Percentiles rank a stretch among this genome's conserved stretches.
phyloP scores from a whole-genome alignment of 2,797 vertebrate species.

The Protonibea diacanthus region DNA sequence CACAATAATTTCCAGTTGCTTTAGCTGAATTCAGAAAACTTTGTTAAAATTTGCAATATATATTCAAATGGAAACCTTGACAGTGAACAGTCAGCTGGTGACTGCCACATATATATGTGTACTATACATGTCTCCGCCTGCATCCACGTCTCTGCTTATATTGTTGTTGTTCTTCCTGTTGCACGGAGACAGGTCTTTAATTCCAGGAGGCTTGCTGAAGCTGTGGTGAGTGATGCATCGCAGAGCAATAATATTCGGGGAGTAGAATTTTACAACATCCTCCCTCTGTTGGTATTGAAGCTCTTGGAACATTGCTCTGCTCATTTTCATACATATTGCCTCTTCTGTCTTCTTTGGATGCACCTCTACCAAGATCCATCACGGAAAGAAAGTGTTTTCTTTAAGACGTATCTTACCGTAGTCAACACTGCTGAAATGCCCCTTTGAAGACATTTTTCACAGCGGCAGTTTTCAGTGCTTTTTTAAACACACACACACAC shows the following conservation, averaged over 20 bases:
- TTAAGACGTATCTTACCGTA: conserved; percentile 68
- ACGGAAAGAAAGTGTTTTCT: conserved; percentile 73
- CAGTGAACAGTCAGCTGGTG: not conserved
- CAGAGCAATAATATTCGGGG: conserved; percentile 70
- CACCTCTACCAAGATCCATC: conserved; percentile 69
- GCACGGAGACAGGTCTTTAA: conserved; percentile 55
- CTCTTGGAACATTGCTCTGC: conserved; percentile 64
- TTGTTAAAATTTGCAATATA: no score
- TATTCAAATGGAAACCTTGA: no score
- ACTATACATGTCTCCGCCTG: not conserved
- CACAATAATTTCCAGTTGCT: no score
- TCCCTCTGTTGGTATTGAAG: conserved; percentile 58
- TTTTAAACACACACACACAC: conserved; percentile 69
- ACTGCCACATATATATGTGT: conserved; percentile 8
- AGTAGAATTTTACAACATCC: conserved; percentile 63
- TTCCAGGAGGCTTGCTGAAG: conserved; percentile 55
- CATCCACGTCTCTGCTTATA: conserved; percentile 24
- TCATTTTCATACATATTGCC: conserved; percentile 84
- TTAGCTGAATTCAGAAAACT: no score
- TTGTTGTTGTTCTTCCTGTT: conserved; percentile 48
- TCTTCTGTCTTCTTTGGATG: conserved; percentile 75
- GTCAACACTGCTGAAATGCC: conserved; percentile 71
- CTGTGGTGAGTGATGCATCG: conserved; percentile 62
- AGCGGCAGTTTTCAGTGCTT: conserved; percentile 60
- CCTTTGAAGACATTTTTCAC: conserved; percentile 75